Evolutionary conservation across 1,140 invertebrate genomes (phyloP).

Genomic region (Anastrepha ludens): DNA sequence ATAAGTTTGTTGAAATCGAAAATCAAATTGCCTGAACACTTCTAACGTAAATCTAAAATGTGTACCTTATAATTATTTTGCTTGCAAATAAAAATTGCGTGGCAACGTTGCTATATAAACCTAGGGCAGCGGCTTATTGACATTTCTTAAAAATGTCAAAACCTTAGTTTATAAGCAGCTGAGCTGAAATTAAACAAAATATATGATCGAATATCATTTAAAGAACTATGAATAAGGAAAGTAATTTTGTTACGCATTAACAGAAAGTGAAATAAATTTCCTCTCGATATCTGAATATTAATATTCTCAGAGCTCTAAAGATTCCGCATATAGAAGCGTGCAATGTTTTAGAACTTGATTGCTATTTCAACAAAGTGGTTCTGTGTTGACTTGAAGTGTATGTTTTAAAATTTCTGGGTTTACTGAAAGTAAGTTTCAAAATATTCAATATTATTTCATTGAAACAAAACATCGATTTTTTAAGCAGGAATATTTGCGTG

Average conservation of each 20-base stretch:
- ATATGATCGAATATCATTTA: not conserved
- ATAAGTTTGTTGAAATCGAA: too few species aligned
- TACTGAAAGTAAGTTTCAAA: not conserved
- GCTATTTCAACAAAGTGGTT: not conserved
- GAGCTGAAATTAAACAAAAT: conserved; percentile 13
- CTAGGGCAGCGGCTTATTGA: not conserved
- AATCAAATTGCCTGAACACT: too few species aligned
- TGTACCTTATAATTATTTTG: too few species aligned
- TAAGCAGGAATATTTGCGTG: not conserved
- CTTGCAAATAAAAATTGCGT: not conserved
- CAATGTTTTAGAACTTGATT: not conserved
- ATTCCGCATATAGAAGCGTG: not conserved
- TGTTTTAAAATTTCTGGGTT: not conserved
- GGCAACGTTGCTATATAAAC: not conserved
- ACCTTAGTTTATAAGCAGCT: conserved; percentile 2
- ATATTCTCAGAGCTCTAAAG: not conserved
- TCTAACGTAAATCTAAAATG: too few species aligned
- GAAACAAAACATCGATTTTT: too few species aligned
- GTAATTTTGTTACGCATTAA: not conserved
- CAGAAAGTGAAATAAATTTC: not conserved
- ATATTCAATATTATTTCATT: too few species aligned
- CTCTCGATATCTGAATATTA: too few species aligned
- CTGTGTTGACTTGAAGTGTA: not conserved
- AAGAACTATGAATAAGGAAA: not conserved
- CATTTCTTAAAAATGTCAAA: conserved; percentile 18